Conservation (phyloP, 2,888 invertebrate genomes). For the Philopedon plagiatum region DNA sequence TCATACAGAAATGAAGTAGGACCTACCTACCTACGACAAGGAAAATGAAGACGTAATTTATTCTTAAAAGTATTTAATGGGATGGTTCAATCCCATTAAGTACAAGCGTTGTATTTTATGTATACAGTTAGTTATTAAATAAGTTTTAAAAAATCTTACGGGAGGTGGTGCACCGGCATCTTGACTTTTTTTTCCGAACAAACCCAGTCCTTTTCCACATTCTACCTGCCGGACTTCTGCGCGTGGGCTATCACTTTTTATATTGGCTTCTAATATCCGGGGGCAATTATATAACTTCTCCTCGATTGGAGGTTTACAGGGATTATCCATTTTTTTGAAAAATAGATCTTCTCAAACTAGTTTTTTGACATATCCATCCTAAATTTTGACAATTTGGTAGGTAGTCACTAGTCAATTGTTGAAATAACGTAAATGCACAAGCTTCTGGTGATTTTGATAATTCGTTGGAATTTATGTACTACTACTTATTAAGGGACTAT, state of each 20-base stretch:
- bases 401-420: constrained; percentile 56
- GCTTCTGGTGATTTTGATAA: constrained; percentile 18
- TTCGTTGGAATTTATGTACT: background rate
- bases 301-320: constrained; percentile 56
- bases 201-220: constrained; percentile 55
- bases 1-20: too few relatives aligned
- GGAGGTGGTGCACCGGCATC: constrained; percentile 36
- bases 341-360: constrained; percentile 32
- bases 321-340: constrained; percentile 56
- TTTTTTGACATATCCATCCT: constrained; percentile 56
- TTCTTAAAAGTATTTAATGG: background rate
- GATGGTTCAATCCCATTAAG: background rate
- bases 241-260: constrained; percentile 55
- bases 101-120: background rate
- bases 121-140: background rate
- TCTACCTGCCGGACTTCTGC: constrained; percentile 60
- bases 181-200: constrained; percentile 49
- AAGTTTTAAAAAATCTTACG: constrained; percentile 31
- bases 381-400: constrained; percentile 50
- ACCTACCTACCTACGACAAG: background rate
- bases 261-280: constrained; percentile 51
- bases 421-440: constrained; percentile 50
- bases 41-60: background rate
- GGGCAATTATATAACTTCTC: constrained; percentile 57
- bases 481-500: background rate